Base-by-base conservation (phyloP, 2,888 invertebrate genomes). In the Campopleginae sp. region DNA sequence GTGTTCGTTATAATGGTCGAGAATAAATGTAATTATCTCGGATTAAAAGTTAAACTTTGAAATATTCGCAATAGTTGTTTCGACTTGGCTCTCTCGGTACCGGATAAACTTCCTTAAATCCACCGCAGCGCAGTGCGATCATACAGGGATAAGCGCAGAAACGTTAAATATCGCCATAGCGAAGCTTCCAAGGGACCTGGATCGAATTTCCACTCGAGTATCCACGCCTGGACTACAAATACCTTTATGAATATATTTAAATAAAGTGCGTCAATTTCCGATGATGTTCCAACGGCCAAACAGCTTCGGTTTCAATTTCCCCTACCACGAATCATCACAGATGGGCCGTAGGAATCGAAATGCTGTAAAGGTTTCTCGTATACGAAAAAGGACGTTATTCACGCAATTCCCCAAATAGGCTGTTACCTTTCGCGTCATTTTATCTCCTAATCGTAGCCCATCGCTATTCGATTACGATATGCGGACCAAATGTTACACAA, bases 171-270 rank as follows among this genome's bases (percentile, higher is more conserved):
- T 54, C 58, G 38, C 19, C 38, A 38, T 33, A 27, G n/a, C n/a
- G 51, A 27, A 23, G 27, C 51, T 77, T 72, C 46, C 72, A 72
- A 48, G 74, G 48, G 51, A 17, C 61, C 33, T 38, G 44, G 77
- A 81, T 84, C 27, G 77, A 68, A 84, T 84, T 78, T 78, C 74
- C 76, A 66, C 72, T 74, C 65, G 42, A 74, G 61, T 77, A 74
- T 77, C 68, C 77, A 74, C 68, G 17, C 38, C 38, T 10, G 31
- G 48, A 17, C 68, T 23, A 44, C 65, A 48, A 51, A 42, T 44
- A 68, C 23, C 23, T 31, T 54, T 38, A 14, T 27, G 1, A 33
- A 51, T 44, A 54, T 38, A 31, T 66, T n/a, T 42, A 72, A 61
- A 65, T 65, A 44, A 61, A 71, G 54, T 48, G 76, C 33, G 66